Evolutionary conservation across 2,888 invertebrate species (phyloP), one percentile per base, ranked within the genome.

Genomic region (Pomacea canaliculata): DNA sequence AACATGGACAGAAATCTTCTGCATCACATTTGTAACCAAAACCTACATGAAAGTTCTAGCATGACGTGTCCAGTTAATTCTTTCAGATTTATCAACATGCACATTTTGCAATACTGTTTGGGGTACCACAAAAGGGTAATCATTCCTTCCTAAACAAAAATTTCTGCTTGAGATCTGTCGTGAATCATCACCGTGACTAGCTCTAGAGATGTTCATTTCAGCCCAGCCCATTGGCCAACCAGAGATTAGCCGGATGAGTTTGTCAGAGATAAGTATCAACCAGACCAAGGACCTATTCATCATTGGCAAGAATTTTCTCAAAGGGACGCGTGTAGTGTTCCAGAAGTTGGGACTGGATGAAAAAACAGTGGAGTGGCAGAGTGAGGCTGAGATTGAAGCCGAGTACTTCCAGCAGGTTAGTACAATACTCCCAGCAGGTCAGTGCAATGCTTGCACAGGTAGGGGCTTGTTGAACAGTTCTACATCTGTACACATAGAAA

Each of bases 201-300:
- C 16, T 10, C 51, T 56, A 16, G 16, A 56, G 51, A 56, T 19
- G 10, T 56, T 74, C 66, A 19, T 82, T 84, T 68, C 84, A 92
- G 92, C 91, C 56, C 92, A 92, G 80, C 92, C 92, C 7, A 85
- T 91, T 73, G 92, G 92, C 27, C 88, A 88, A 71, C 92, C 92
- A 60, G 92, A 92, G 80, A 89, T 92, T 60, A 86, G 87, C 77
- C 87, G 90, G 78, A 89, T 89, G 85, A 92, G 91, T 68, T 76
- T 89, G 70, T 77, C 76, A 8, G 83, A 86, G 62, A 82, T 84
- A 23, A 76, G 83, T 7, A 85, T 86, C 0, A 76, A 79, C 27
- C 92, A 92, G 19, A 91, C 90, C 18, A 83, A 85, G 51, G 91
- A 91, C 56, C 81, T 92, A 70, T 91, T 91, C 80, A 90, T 92